These are phyloP conservation scores for Malacosoma neustria DNA, from an alignment of 2,888 invertebrate species.

Conservation along the genomic window DNA sequence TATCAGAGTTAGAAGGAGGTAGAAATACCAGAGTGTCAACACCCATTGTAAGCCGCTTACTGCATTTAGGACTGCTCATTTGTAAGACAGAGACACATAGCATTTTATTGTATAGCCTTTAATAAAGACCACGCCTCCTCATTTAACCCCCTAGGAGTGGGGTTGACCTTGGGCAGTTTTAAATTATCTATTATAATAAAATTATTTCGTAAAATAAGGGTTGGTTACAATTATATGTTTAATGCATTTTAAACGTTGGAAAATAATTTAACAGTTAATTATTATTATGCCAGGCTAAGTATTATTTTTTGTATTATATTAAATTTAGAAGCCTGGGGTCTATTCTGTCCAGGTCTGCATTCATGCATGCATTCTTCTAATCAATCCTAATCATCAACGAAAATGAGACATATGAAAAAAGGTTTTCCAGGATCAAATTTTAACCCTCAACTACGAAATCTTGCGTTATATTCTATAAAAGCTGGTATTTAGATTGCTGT, in stretches of 20 bases:
- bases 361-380: no score
- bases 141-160: conserved; percentile 58
- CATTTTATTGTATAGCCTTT: conserved; percentile 45
- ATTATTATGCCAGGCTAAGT: no score
- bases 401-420: no score
- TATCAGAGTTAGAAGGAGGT: conserved; percentile 40
- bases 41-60: conserved; percentile 69
- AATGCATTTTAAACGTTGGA: conserved; percentile 33
- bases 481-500: no score
- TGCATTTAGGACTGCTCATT: conserved; percentile 66
- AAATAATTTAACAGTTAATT: background rate
- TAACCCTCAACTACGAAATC: no score
- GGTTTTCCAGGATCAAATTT: no score
- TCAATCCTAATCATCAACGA: no score
- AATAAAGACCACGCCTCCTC: conserved; percentile 56
- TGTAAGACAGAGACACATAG: conserved; percentile 55
- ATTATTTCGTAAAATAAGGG: conserved; percentile 72
- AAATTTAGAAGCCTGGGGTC: no score
- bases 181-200: conserved; percentile 75
- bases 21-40: conserved; percentile 40
- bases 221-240: conserved; percentile 71
- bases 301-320: no score
- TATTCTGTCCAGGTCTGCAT: no score
- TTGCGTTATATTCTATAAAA: no score
- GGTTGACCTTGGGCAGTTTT: conserved; percentile 67